Evolutionary conservation across 53 echinoderm and acorn worm genomes (phyloP).

Genomic region (Apostichopus leukothele): DNA sequence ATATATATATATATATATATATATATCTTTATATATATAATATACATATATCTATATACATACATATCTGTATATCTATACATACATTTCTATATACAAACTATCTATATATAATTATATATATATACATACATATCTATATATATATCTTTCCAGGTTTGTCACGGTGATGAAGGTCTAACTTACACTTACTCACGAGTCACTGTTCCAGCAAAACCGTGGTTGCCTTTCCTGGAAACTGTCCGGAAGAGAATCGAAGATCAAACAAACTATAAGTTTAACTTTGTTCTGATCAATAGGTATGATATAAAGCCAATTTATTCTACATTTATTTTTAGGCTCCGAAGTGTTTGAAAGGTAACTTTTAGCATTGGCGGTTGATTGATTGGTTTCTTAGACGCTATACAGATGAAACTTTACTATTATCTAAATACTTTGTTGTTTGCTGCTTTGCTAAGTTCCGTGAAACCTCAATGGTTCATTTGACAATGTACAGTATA

Average conservation of each 20-base stretch:
- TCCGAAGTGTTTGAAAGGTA: too few species aligned
- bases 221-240: slow-evolving; percentile 65
- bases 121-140: background rate
- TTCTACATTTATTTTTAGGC: too few species aligned
- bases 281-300: slow-evolving; percentile 93
- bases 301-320: slow-evolving; percentile 14
- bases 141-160: slow-evolving; percentile 55
- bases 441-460: too few species aligned
- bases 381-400: too few species aligned
- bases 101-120: background rate
- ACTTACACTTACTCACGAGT: slow-evolving; percentile 83
- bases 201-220: slow-evolving; percentile 84
- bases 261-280: slow-evolving; percentile 69
- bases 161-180: slow-evolving; percentile 77
- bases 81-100: background rate
- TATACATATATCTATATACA: too few species aligned
- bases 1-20: background rate
- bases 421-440: too few species aligned
- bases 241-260: slow-evolving; percentile 69
- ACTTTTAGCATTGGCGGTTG: too few species aligned
- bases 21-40: background rate
- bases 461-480: too few species aligned
- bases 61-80: background rate
- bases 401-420: too few species aligned
- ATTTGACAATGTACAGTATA: too few species aligned